Base-by-base conservation (phyloP, 2,888 invertebrate genomes). In the Machimus atricapillus region DNA sequence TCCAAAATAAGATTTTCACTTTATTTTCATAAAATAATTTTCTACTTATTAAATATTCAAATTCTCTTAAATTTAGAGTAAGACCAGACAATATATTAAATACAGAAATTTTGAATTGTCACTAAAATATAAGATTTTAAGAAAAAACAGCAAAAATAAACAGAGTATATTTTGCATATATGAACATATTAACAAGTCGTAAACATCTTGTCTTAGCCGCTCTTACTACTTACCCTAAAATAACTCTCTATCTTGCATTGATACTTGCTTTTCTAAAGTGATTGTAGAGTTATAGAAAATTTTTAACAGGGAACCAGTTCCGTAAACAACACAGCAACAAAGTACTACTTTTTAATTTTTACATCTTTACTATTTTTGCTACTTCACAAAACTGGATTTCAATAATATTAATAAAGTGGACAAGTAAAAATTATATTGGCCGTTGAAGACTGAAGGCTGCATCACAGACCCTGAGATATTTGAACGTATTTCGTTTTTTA, bases 181-280 rank as follows among this genome's bases (percentile, higher is more conserved):
- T 23, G 19, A 76, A 82, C 27, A 37, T 66, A 66, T 58, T 37
- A 82, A 82, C 82, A 82, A 82, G 78, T 82, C 58, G 66, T 66
- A 66, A 82, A 82, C 58, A 82, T 82, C 14, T 81, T 46, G 27
- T 56, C 52, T 27, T 76, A 31, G 19, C 9, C 37, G n/a, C 40
- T 81, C 34, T 43, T 56, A 46, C 52, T 56, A 58, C 56, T 82
- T 58, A 58, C n/a, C 37, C 40, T 31, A 34, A 78, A 58, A 79
- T 34, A 87, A 76, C 37, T 82, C 56, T 56, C 77, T 46, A 82
- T 34, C 34, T 87, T 87, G 87, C 87, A 87, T 87, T 87, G 87
- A 87, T 87, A 77, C 77, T 87, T 87, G 85, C 77, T 34, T 85
- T 34, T 85, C 83, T 83, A 83, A 83, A 19, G 14, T 46, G 37